A percentile compares a stretch with the other conserved stretches of the same genome.
Evolutionary conservation across 2,113 vertebrate species (phyloP).

Genomic region (Perca fluviatilis): DNA sequence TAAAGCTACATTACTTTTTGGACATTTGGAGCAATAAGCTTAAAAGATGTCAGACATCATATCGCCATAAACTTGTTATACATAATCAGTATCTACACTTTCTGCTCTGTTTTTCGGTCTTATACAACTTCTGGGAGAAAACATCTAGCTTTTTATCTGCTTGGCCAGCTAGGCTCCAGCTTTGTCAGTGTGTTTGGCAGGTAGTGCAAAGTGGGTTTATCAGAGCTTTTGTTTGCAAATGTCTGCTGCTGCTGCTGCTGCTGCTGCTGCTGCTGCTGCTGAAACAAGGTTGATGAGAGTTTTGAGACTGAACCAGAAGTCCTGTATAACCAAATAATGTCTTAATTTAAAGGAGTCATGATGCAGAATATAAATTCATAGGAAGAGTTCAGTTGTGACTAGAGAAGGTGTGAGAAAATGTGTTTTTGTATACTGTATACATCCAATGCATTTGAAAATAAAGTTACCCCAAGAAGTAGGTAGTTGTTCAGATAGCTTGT

Average conservation of each 20-base stretch:
- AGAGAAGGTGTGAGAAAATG: not conserved
- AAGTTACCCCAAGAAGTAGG: too few species aligned
- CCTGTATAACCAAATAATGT: not conserved
- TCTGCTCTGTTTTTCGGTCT: not conserved
- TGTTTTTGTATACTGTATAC: too few species aligned
- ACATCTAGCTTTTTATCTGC: not conserved
- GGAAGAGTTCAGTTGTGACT: not conserved
- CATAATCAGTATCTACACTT: not conserved
- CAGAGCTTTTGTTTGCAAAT: not conserved
- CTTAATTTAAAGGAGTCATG: constrained; percentile 2
- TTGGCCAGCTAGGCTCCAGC: not conserved
- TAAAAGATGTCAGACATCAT: not conserved
- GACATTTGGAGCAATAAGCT: not conserved
- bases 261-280: not conserved
- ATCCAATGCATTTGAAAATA: not conserved
- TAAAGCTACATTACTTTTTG: not conserved
- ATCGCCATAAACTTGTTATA: not conserved
- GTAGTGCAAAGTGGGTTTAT: not conserved
- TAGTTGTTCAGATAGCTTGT: not conserved
- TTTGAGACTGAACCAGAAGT: not conserved
- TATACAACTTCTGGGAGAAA: not conserved
- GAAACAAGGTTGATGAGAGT: not conserved
- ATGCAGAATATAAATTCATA: constrained; percentile 4
- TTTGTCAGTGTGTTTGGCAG: not conserved
- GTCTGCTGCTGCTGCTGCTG: not conserved